phyloP scores from a whole-genome alignment of 2,888 invertebrate genomes.

The Pollenia labialis region DNA sequence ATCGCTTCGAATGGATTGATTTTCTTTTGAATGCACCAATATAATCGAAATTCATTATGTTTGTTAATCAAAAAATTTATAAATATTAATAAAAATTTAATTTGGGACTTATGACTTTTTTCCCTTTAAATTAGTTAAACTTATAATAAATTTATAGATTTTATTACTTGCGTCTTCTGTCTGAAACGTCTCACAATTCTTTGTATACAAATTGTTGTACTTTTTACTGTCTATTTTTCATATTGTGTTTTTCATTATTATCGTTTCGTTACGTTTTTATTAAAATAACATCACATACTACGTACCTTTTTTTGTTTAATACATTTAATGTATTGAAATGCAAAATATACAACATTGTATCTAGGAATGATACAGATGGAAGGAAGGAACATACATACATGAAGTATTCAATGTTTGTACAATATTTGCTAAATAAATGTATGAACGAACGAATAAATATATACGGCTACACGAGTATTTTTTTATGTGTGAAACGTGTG shows the following conservation, averaged over 20 bases:
- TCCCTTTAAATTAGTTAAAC: too few relatives aligned
- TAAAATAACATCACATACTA: conserved; percentile 15
- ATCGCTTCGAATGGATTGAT: too few relatives aligned
- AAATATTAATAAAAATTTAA: too few relatives aligned
- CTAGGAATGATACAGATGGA: neutral
- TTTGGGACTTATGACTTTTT: too few relatives aligned
- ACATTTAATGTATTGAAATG: conserved; percentile 35
- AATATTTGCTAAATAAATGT: too few relatives aligned
- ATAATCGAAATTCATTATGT: too few relatives aligned
- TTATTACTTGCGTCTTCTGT: neutral
- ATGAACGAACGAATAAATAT: neutral
- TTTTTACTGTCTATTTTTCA: conserved; percentile 29
- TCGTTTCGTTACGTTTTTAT: conserved; percentile 3
- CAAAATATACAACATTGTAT: conserved; percentile 28
- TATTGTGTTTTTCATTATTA: conserved; percentile 7
- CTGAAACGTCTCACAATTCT: neutral
- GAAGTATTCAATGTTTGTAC: too few relatives aligned
- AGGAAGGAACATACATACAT: conserved; percentile 12
- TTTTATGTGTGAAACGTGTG: conserved; percentile 54
- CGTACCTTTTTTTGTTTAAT: conserved; percentile 5
- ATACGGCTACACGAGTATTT: neutral
- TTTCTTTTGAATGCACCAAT: too few relatives aligned
- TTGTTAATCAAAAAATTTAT: too few relatives aligned
- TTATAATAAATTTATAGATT: too few relatives aligned
- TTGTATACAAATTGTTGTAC: conserved; percentile 29